Conservation (phyloP, 2,797 vertebrate species). For the Helostoma temminkii region DNA sequence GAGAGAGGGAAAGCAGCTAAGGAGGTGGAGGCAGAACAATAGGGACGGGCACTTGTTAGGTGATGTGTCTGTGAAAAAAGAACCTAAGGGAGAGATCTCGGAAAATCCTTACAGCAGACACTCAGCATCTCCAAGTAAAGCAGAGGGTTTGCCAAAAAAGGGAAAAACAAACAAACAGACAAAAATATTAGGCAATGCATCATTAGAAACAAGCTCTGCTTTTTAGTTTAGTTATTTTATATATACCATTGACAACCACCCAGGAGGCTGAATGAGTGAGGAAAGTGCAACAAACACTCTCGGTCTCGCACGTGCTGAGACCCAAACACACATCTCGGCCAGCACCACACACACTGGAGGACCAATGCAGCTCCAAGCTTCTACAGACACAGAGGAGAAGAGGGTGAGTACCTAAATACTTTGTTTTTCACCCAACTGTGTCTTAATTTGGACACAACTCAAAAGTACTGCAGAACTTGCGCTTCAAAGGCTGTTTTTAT, state of each 20-base stretch:
- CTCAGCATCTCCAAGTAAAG: slow-evolving; percentile 45
- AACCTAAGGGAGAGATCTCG: slow-evolving; percentile 39
- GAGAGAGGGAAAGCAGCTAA: slow-evolving; percentile 56
- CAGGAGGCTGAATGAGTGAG: slow-evolving; percentile 76
- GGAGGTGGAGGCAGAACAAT: slow-evolving; percentile 54
- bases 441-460: slow-evolving; percentile 48
- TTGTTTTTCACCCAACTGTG: slow-evolving; percentile 23
- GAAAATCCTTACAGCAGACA: slow-evolving; percentile 21
- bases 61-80: slow-evolving; percentile 59
- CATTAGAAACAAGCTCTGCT: slow-evolving; percentile 37
- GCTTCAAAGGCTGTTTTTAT: slow-evolving; percentile 66
- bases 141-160: slow-evolving; percentile 28
- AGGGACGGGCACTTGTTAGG: slow-evolving; percentile 69
- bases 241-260: slow-evolving; percentile 58
- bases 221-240: slow-evolving; percentile 37
- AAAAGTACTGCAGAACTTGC: slow-evolving; percentile 40
- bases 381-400: slow-evolving; percentile 74
- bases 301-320: slow-evolving; percentile 62
- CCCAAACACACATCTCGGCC: slow-evolving; percentile 52
- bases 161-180: slow-evolving; percentile 35
- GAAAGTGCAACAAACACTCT: slow-evolving; percentile 63
- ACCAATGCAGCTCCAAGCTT: slow-evolving; percentile 81
- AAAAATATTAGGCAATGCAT: slow-evolving; percentile 49
- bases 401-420: slow-evolving; percentile 78
- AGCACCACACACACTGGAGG: slow-evolving; percentile 61